These are phyloP conservation scores for Melipona bicolor DNA, from an alignment of 2,888 invertebrate genomes.

Conservation along the genomic window DNA sequence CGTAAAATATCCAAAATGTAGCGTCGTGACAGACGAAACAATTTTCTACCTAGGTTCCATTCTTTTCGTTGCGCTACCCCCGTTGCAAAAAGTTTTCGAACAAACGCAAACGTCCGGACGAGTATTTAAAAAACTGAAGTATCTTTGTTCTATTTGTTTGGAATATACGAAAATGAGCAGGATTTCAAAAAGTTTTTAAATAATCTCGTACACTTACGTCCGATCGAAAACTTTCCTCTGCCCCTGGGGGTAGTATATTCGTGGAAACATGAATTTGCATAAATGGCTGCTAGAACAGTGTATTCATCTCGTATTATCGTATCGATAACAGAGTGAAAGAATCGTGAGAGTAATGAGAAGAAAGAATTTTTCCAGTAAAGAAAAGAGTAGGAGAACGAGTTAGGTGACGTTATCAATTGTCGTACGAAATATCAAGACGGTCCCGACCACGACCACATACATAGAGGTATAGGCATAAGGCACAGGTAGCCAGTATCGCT, in stretches of 20 bases:
- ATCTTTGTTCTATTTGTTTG: no score
- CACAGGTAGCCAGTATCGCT: slow-evolving; percentile 75
- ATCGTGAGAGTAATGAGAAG: not conserved
- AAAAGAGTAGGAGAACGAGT: slow-evolving; percentile 8
- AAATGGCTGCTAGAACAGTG: not conserved
- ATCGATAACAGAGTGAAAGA: not conserved
- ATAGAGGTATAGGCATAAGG: slow-evolving; percentile 77
- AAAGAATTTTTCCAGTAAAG: not conserved
- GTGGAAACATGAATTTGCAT: not conserved
- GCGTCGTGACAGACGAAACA: not conserved
- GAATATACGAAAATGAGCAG: no score
- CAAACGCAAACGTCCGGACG: no score
- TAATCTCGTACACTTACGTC: no score
- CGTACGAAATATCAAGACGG: slow-evolving; percentile 63
- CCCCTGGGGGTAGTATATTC: not conserved
- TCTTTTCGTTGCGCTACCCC: not conserved
- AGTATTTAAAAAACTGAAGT: no score
- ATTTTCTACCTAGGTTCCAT: not conserved
- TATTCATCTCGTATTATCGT: not conserved
- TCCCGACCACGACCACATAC: slow-evolving; percentile 73
- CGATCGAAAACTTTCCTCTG: no score
- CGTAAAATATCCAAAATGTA: not conserved
- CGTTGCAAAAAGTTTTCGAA: no score
- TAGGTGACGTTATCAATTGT: slow-evolving; percentile 1
- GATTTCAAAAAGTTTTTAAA: no score